Base-by-base conservation (phyloP, 2,797 vertebrate species). In the Stomatorhinus walkeri region DNA sequence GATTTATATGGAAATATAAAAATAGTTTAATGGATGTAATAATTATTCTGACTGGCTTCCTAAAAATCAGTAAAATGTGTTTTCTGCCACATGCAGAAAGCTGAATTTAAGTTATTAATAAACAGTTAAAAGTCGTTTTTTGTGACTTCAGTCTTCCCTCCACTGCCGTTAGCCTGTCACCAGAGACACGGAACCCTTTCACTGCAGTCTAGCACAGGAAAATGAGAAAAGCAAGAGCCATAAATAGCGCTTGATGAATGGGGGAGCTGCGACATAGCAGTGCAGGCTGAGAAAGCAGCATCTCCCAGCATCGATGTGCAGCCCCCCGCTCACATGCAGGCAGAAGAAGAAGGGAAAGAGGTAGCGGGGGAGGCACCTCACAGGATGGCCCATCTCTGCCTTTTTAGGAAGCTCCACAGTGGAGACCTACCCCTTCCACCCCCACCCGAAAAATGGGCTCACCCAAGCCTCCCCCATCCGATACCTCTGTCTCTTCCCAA, bases 371-470 rank as follows among this genome's bases (percentile, higher is more conserved):
- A 91, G 90, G 89, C 92, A 92, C 92, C 92, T 93, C 91, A 93
- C 94, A 91, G 94, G 95, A 95, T 95, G 94, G 94, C 95, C 94
- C 94, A 93, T 94, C 94, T 94, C 92, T 92, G 91, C 96, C 96
- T 96, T 96, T 96, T 96, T 96, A 95, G 95, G 95, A 95, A 93
- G 72, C 94, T 95, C 94, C 95, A 94, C 93, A 94, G 94, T 32
- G 93, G 93, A 95, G 94, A 92, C 92, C 92, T 93, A 91, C 28
- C 51, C 7, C 85, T 91, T 96, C 94, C 94, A 94, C 95, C 94
- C 95, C 92, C 95, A 95, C 94, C 94, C 91, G 94, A 3, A 51
- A 87, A 8, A 87, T 51, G 90, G 92, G 81, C 87, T 43, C 88
- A 93, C 90, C 93, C 87, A 64, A 91, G 91, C 91, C 10, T 40